Evolutionary conservation across 2,113 vertebrate species (phyloP).

Genomic region (Junco hyemalis): DNA sequence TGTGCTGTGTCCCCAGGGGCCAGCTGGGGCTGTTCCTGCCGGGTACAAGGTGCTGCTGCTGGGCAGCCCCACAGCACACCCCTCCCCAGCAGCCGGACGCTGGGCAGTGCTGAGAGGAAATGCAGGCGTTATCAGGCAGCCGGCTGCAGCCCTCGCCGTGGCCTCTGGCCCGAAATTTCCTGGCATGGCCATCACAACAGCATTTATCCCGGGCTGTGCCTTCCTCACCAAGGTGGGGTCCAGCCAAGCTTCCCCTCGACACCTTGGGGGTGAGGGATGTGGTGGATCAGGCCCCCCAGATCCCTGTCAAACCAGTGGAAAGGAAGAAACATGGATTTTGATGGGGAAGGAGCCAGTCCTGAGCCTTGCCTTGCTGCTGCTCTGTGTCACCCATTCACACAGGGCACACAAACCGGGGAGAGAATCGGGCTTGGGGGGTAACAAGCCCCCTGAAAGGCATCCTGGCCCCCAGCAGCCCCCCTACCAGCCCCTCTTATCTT

Average conservation of each 20-base stretch:
- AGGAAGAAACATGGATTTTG: neutral
- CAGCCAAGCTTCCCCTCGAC: neutral
- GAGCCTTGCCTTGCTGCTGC: accelerated
- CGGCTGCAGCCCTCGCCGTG: neutral
- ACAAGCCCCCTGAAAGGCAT: neutral
- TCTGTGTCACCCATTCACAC: accelerated
- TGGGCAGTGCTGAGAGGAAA: neutral
- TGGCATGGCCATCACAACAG: neutral
- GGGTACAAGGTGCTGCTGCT: neutral
- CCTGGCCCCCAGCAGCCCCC: neutral
- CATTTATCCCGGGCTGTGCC: neutral
- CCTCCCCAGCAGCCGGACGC: neutral
- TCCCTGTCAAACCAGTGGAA: neutral
- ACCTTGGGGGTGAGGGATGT: accelerated
- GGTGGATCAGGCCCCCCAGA: neutral
- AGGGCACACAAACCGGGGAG: accelerated
- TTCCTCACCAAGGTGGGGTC: neutral
- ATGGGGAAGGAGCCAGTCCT: neutral
- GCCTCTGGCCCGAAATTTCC: constrained; percentile 37
- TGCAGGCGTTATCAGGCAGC: neutral
- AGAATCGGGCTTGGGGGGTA: accelerated
- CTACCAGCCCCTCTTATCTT: neutral
- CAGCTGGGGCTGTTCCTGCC: neutral
- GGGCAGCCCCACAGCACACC: neutral
- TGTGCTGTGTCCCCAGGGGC: neutral